Conservation (phyloP, 2,113 vertebrate genomes). For the Nycticorax nycticorax region DNA sequence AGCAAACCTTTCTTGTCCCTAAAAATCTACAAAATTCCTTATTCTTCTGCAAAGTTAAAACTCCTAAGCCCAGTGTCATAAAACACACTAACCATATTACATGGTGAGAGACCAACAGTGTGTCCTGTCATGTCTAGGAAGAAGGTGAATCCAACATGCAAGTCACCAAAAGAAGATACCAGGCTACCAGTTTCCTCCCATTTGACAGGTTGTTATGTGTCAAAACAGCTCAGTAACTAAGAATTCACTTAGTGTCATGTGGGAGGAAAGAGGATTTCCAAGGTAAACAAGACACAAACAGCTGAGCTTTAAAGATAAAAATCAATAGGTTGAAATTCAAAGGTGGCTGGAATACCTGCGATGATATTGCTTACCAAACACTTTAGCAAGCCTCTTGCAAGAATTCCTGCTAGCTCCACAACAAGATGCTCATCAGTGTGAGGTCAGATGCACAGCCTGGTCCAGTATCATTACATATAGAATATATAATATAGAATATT, state of each 20-base stretch:
- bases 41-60: neutral
- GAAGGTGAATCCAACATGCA: neutral
- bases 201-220: neutral
- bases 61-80: neutral
- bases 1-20: neutral
- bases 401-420: neutral
- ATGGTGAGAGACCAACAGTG: neutral
- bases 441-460: neutral
- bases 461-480: accelerated
- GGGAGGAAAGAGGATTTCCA: neutral
- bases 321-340: neutral
- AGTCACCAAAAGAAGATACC: neutral
- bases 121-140: neutral
- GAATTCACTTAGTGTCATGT: neutral
- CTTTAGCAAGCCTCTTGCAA: neutral
- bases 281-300: neutral
- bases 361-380: neutral
- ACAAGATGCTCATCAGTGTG: neutral
- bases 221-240: neutral
- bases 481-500: neutral
- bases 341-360: neutral
- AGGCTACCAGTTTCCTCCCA: neutral
- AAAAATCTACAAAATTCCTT: neutral
- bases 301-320: neutral
- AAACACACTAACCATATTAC: neutral